Conservation (phyloP, 2,797 vertebrate genomes). For the Acestrorhynchus altus region DNA sequence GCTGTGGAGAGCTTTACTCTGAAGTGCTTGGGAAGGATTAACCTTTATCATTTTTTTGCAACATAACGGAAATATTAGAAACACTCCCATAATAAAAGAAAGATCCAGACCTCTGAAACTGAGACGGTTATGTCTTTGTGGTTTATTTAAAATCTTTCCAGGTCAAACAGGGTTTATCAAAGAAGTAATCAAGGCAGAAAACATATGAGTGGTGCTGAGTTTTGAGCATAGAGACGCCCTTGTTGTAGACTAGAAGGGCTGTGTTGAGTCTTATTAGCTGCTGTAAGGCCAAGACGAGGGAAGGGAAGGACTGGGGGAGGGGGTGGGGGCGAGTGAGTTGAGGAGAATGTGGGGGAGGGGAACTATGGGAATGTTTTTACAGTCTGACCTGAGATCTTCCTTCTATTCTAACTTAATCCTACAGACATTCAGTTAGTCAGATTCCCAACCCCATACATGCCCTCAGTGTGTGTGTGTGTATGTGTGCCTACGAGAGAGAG, state of each 20-base stretch:
- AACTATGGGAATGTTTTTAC: conserved; percentile 83
- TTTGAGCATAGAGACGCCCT: conserved; percentile 38
- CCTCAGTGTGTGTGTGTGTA: conserved; percentile 13
- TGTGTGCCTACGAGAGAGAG: neutral
- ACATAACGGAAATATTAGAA: neutral
- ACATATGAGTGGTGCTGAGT: neutral
- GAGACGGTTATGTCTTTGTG: neutral
- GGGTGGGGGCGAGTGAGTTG: conserved; percentile 54
- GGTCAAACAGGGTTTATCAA: conserved; percentile 1
- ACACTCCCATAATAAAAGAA: no score
- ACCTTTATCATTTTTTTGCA: neutral
- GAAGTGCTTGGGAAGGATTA: neutral
- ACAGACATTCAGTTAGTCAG: conserved; percentile 66
- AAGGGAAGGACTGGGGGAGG: conserved; percentile 73
- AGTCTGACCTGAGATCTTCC: conserved; percentile 82
- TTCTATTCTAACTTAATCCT: conserved; percentile 70
- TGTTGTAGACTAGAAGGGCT: conserved; percentile 39
- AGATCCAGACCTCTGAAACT: conserved; percentile 9
- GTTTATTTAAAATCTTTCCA: neutral
- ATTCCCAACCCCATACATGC: conserved; percentile 62
- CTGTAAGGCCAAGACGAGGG: conserved; percentile 66
- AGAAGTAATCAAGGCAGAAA: neutral
- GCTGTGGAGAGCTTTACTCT: neutral
- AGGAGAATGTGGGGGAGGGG: conserved; percentile 62
- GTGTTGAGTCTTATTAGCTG: conserved; percentile 47